Conservation (phyloP, 30 jellyfish, hydroid and myxozoan genomes). For the Turritopsis rubra region DNA sequence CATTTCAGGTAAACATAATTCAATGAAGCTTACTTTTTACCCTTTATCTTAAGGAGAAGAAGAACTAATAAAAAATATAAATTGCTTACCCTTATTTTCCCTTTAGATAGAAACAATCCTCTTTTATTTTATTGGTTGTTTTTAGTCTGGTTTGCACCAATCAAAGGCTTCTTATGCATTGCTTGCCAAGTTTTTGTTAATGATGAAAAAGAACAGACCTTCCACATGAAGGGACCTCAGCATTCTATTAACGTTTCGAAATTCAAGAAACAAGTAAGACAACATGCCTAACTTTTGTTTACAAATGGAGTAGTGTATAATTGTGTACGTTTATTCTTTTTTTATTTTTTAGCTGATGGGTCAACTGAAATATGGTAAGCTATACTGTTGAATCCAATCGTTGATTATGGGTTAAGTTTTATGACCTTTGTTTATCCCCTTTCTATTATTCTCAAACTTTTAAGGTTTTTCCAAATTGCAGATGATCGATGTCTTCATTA, state of each 20-base stretch:
- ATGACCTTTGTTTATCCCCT: too few relatives aligned
- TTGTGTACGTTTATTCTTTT: neutral
- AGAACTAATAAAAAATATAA: too few relatives aligned
- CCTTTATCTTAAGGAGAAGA: too few relatives aligned
- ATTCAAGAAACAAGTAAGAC: constrained; percentile 14
- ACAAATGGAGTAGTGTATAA: neutral
- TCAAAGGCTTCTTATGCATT: constrained; percentile 14
- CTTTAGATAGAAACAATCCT: too few relatives aligned
- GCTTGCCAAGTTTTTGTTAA: constrained; percentile 23
- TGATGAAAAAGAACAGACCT: neutral
- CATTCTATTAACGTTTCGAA: constrained; percentile 9
- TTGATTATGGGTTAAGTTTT: too few relatives aligned
- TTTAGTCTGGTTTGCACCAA: constrained; percentile 32
- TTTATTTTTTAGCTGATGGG: neutral
- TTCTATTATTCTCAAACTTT: too few relatives aligned
- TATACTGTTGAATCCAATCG: too few relatives aligned
- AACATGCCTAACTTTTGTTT: neutral
- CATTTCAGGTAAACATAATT: too few relatives aligned
- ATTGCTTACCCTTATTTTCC: too few relatives aligned
- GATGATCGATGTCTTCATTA: too few relatives aligned
- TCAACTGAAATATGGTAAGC: neutral
- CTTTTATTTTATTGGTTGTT: neutral
- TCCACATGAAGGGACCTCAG: neutral
- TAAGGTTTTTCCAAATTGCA: too few relatives aligned
- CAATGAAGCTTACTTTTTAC: too few relatives aligned